Conservation (phyloP, 2,888 invertebrate species). For the Sarcophaga carnaria region DNA sequence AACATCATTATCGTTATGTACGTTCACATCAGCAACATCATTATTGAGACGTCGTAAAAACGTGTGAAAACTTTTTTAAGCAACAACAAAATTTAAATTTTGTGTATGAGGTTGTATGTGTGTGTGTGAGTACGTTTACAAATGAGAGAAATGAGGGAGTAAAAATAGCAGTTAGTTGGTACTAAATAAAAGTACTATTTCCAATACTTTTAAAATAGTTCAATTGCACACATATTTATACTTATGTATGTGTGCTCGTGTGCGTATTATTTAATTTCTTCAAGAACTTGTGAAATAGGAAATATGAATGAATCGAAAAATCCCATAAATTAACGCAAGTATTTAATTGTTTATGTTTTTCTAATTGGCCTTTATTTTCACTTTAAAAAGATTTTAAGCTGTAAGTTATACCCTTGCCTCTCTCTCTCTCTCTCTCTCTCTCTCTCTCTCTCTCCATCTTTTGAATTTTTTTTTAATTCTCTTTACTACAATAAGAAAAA, state of each 20-base stretch:
- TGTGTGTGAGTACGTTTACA: neutral
- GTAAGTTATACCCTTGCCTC: no score
- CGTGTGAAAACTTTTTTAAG: neutral
- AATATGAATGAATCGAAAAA: constrained; percentile 37
- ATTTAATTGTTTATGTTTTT: neutral
- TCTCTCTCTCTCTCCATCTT: no score
- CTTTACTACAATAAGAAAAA: no score
- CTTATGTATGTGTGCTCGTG: neutral
- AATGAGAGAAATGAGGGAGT: neutral
- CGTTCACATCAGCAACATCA: neutral
- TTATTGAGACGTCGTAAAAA: neutral
- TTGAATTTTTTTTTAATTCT: no score
- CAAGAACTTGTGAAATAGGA: constrained; percentile 53
- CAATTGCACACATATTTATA: neutral
- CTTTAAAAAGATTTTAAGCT: no score
- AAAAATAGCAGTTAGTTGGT: constrained; percentile 3
- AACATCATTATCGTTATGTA: neutral
- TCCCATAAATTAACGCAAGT: neutral
- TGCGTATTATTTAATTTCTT: constrained; percentile 36
- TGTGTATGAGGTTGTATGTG: constrained; percentile 17
- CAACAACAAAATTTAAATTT: neutral
- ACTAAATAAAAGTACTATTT: constrained; percentile 15
- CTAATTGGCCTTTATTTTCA: neutral
- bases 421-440: no score
- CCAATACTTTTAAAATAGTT: neutral